Conservation (phyloP, 2,888 invertebrate genomes). For the Falcaria lacertinaria region DNA sequence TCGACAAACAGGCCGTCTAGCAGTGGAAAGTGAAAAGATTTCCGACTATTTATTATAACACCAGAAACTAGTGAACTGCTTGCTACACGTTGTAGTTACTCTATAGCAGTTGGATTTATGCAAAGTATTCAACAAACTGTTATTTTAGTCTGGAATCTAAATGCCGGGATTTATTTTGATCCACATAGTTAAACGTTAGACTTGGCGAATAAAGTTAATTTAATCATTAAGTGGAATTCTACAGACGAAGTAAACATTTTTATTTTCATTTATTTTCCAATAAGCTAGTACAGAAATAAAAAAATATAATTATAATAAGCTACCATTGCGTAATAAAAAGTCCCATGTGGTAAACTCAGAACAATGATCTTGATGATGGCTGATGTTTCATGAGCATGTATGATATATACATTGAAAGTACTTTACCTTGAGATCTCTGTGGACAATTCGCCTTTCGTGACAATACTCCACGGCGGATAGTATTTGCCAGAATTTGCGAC, state of each 20-base stretch:
- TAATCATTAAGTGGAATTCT: no score
- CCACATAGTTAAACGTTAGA: neutral
- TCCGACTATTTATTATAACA: conserved; percentile 11
- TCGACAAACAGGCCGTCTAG: no score
- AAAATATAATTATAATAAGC: no score
- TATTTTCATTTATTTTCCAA: no score
- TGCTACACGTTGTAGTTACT: conserved; percentile 11
- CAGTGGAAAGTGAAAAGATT: conserved; percentile 15
- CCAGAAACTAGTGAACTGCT: conserved; percentile 15
- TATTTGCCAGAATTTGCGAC: conserved; percentile 97
- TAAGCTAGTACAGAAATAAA: no score
- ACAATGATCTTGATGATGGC: no score
- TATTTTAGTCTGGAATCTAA: conserved; percentile 21
- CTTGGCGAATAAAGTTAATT: neutral
- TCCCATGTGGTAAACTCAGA: no score
- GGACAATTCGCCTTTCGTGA: conserved; percentile 95
- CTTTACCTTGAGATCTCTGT: conserved; percentile 94
- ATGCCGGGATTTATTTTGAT: conserved; percentile 9
- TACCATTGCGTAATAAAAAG: no score
- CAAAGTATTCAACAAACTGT: conserved; percentile 18
- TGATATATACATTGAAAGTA: neutral
- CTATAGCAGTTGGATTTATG: conserved; percentile 18
- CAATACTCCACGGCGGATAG: conserved; percentile 98
- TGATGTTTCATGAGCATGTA: no score
- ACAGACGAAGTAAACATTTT: no score